These are phyloP conservation scores for Rhinichthys klamathensis DNA, from an alignment of 2,113 vertebrate species.

Conservation along the genomic window DNA sequence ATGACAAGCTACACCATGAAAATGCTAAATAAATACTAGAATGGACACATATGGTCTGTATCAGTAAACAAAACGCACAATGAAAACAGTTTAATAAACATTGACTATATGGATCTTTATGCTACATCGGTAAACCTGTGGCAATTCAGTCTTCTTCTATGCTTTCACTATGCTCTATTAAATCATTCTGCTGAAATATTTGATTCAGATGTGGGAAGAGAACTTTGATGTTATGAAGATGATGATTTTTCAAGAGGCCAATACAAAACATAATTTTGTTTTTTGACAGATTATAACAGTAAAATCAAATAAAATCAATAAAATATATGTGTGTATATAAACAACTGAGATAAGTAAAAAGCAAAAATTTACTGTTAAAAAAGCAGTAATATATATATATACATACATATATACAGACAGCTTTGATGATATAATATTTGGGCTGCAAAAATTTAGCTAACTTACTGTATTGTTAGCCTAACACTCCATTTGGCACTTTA, in stretches of 20 bases:
- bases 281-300: not conserved
- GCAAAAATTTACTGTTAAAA: not conserved
- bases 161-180: not conserved
- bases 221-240: not conserved
- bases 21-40: not conserved
- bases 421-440: not conserved
- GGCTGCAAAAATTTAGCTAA: not conserved
- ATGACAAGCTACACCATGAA: constrained; percentile 23
- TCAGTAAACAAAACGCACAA: not conserved
- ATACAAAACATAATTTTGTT: not conserved
- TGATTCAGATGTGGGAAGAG: not conserved
- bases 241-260: not conserved
- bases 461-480: not conserved
- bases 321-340: too few relatives aligned
- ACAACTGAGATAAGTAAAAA: not conserved
- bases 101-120: not conserved
- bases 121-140: not conserved
- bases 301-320: not conserved
- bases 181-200: not conserved
- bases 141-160: not conserved
- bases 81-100: not conserved
- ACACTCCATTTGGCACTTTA: not conserved
- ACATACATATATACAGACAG: not conserved
- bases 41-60: not conserved
- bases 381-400: not conserved